Evolutionary conservation across 35 echinoderm and acorn worm genomes (phyloP), one percentile per base, ranked within the genome.

Genomic region (Apostichopus parvimensis): DNA sequence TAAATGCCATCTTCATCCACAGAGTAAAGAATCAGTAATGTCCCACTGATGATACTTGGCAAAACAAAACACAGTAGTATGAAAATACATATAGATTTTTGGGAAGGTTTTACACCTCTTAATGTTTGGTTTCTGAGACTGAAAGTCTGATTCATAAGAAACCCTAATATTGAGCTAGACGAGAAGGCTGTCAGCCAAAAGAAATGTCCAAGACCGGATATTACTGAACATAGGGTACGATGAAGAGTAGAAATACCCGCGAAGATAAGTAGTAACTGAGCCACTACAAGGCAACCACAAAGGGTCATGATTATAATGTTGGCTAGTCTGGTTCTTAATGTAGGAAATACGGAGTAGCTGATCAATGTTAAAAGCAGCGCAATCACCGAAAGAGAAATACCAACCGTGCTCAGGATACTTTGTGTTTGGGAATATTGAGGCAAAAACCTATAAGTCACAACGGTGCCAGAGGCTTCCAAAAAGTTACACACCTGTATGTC

Each of bases 281-380:
- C 88, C 0, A 57, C 10, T 14, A 78, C 56, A 6, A 90, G 88
- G 28, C 45, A 54, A 10, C 14, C 53, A 56, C 88, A 90, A 23
- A 90, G 53, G 13, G 45, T 56, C 88, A 90, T 90, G 10, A 90
- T 77, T 61, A 90, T 18, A 24, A 77, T 18, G 53, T 77, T 90
- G 12, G 34, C 73, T 6, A 90, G 9, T 54, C 66, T 4, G 6
- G 24, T 76, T 13, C 88, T 26, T 9, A 90, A 23, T 15, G 64
- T 2, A 57, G 68, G 25, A 56, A 90, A 77, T 53, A 56, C 26
- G 5, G 8, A 90, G 24, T 90, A 77, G 6, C 62, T 90, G 10
- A 77, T 15, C 66, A 90, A 77, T 77, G 88, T 90, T 18, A 78
- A 14, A 5, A 57, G 20, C 66, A 90, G 88, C 1, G 52, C 45